A percentile compares a stretch with the other conserved stretches of the same genome.
These are phyloP conservation scores for Caenorhabditis brenneri DNA, from an alignment of 1,140 invertebrate genomes.

Conservation along the genomic window DNA sequence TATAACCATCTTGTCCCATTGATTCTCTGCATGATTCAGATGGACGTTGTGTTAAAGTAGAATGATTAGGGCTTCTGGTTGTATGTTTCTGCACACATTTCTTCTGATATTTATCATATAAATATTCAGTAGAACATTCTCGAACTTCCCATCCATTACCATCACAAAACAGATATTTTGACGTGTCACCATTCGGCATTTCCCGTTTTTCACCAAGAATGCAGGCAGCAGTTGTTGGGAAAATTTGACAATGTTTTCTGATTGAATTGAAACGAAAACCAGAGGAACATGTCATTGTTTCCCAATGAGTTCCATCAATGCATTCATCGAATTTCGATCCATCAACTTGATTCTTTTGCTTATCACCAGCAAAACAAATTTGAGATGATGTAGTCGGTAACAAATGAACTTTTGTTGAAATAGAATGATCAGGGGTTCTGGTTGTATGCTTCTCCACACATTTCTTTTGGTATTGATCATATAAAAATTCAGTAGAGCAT, in stretches of 20 bases:
- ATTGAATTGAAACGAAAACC: too few relatives aligned
- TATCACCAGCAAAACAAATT: too few relatives aligned
- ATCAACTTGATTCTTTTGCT: too few relatives aligned
- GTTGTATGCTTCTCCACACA: background rate
- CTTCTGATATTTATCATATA: background rate
- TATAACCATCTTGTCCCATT: background rate
- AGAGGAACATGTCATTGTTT: background rate
- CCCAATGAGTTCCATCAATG: background rate
- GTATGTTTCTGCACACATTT: background rate
- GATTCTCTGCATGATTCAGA: background rate
- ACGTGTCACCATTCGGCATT: too few relatives aligned
- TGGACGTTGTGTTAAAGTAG: background rate
- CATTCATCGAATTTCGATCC: background rate
- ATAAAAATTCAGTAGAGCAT: background rate
- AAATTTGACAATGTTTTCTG: background rate
- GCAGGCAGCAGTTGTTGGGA: background rate
- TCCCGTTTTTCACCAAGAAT: too few relatives aligned
- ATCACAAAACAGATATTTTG: too few relatives aligned
- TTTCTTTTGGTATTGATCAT: background rate
- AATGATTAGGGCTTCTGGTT: background rate
- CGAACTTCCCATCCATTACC: too few relatives aligned
- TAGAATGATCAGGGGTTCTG: background rate
- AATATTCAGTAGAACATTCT: background rate
- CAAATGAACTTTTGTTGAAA: too few relatives aligned
- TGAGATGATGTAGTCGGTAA: too few relatives aligned